Base-by-base conservation (phyloP, 2,797 vertebrate species). In the Sphenodon punctatus region DNA sequence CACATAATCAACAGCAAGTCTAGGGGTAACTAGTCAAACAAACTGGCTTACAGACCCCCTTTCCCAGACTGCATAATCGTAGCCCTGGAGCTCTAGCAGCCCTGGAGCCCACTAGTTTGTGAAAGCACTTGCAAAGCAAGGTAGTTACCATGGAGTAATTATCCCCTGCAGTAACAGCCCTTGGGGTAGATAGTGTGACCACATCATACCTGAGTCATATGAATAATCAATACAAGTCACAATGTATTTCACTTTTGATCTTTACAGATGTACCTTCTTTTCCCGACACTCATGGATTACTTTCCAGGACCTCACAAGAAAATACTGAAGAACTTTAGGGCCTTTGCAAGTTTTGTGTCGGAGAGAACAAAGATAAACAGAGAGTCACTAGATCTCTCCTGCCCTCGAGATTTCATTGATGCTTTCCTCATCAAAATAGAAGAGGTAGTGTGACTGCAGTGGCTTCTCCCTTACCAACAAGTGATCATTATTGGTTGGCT, bases 321-420 rank as follows among this genome's bases (percentile, higher is more conserved):
- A 67, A 0, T 93, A 3, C 7, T 82, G 0, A 27, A 80, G 73
- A 95, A 89, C 10, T 0, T 2, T 5, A 10, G 82, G 13, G 43
- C 78, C 60, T 0, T 94, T 56, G 59, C 88, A 53, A 1, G 49
- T 15, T 95, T 93, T 10, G 3, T 39, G 20, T 15, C 22, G 16
- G 87, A 72, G 30, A 90, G 86, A 0, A 1, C 92, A 82, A 59
- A 5, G 2, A 85, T 89, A 9, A 84, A 95, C 20, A 78, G 79
- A 34, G 1, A 78, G 76, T 89, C 91, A 0, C 25, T 87, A 64
- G 94, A 95, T 78, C 65, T 82, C 61, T 46, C 3, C 49, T 91
- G 74, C n/a, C 88, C 90, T 51, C 90, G 90, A 51, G 93, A 95
- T 76, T 92, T 94, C 80, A 71, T 84, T 1, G 95, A 95, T 63